A percentile compares a stretch with the other conserved stretches of the same genome.
These are phyloP conservation scores for Orthosia cruda DNA, from an alignment of 2,888 invertebrate species.

Conservation along the genomic window DNA sequence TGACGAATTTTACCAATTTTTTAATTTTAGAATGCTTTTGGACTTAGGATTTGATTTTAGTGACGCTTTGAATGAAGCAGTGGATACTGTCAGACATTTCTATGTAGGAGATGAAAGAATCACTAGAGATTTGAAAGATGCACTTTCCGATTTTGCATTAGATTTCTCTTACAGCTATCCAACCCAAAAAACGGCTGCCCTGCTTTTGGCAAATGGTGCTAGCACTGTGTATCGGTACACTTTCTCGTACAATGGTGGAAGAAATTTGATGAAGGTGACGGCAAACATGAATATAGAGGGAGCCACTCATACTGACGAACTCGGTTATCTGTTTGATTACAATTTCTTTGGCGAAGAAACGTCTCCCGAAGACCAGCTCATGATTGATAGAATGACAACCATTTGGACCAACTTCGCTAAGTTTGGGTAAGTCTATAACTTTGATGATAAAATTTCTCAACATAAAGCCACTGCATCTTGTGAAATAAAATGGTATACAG, in stretches of 20 bases:
- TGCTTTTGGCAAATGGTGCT: slow-evolving; percentile 27
- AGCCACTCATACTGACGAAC: slow-evolving; percentile 61
- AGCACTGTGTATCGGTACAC: slow-evolving; percentile 41
- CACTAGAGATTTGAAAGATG: slow-evolving; percentile 7
- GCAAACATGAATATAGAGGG: slow-evolving; percentile 22
- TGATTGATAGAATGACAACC: slow-evolving; percentile 58
- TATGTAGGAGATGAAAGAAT: slow-evolving; percentile 51
- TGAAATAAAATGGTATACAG: too few relatives aligned
- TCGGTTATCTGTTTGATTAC: slow-evolving; percentile 61
- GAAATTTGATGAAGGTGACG: slow-evolving; percentile 18
- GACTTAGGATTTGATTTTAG: slow-evolving; percentile 31
- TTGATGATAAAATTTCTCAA: too few relatives aligned
- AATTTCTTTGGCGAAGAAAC: slow-evolving; percentile 16
- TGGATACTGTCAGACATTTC: slow-evolving; percentile 31
- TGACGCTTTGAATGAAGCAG: slow-evolving; percentile 15
- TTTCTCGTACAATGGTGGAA: slow-evolving; percentile 47
- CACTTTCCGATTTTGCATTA: slow-evolving; percentile 25
- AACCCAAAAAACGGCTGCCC: slow-evolving; percentile 26
- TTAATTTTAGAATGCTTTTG: slow-evolving; percentile 12
- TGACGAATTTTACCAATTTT: slow-evolving; percentile 1
- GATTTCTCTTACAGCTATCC: slow-evolving; percentile 46
- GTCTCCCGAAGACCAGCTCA: slow-evolving; percentile 54
- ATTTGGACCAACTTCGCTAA: slow-evolving; percentile 70
- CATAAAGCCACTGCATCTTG: too few relatives aligned
- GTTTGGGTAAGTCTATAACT: slow-evolving; percentile 27